These are phyloP conservation scores for Camponotus vicinus DNA, from an alignment of 1,140 invertebrate species.

Conservation along the genomic window DNA sequence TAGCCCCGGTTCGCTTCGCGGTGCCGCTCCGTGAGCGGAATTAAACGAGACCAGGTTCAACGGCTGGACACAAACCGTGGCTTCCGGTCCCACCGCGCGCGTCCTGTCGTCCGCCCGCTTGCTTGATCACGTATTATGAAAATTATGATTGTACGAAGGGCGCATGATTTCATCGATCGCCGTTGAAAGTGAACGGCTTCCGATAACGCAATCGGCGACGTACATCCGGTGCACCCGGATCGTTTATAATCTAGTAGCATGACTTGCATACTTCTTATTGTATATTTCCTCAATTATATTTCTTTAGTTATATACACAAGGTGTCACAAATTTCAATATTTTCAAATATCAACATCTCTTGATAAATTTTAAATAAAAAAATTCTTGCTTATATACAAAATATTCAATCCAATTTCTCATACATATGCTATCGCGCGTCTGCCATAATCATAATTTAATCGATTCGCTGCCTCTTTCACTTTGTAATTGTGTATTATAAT, in stretches of 20 bases:
- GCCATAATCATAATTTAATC: slow-evolving; percentile 18
- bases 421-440: neutral
- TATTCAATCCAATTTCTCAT: slow-evolving; percentile 13
- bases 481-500: slow-evolving; percentile 3
- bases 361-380: neutral
- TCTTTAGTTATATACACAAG: neutral
- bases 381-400: neutral
- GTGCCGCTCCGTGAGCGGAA: slow-evolving; percentile 71
- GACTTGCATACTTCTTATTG: neutral
- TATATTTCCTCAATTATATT: neutral
- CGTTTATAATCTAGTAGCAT: neutral
- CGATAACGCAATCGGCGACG: slow-evolving; percentile 48
- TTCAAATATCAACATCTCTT: neutral
- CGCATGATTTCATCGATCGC: slow-evolving; percentile 46
- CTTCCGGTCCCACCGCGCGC: slow-evolving; percentile 65
- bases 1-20: slow-evolving; percentile 69
- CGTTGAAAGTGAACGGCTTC: slow-evolving; percentile 17
- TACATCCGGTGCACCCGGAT: slow-evolving; percentile 8
- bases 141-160: slow-evolving; percentile 64
- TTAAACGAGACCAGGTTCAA: slow-evolving; percentile 75
- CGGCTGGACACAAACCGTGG: slow-evolving; percentile 73
- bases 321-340: neutral
- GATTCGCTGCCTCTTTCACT: slow-evolving; percentile 1
- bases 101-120: slow-evolving; percentile 15
- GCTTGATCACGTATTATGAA: slow-evolving; percentile 57